Conservation (phyloP, 2,113 vertebrate species). For the Corvus moneduloides region DNA sequence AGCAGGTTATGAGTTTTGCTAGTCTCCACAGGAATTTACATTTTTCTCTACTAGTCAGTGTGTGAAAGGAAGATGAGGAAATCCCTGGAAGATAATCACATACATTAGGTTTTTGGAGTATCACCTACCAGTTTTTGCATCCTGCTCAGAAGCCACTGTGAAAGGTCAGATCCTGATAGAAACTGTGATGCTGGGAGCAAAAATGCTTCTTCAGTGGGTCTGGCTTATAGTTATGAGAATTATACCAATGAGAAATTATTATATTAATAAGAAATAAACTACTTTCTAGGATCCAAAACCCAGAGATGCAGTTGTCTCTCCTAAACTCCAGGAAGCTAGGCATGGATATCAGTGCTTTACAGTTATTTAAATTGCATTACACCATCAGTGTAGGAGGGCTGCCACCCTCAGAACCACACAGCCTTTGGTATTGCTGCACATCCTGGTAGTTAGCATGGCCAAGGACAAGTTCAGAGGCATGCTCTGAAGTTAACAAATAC, state of each 20-base stretch:
- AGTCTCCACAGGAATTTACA: background rate
- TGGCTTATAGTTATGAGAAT: background rate
- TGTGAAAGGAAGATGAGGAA: background rate
- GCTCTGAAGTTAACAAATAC: slow-evolving; percentile 49
- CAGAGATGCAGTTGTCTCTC: background rate
- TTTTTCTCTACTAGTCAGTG: background rate
- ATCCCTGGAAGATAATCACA: background rate
- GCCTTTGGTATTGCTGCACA: background rate
- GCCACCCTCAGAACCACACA: background rate
- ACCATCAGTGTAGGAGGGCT: background rate
- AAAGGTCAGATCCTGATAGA: background rate
- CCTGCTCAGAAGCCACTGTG: background rate
- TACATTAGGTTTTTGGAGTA: background rate
- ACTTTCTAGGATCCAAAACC: background rate
- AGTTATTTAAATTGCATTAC: background rate
- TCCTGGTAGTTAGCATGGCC: background rate
- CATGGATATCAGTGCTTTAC: background rate
- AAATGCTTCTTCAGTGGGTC: background rate
- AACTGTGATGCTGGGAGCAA: background rate
- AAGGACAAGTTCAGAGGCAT: slow-evolving; percentile 10
- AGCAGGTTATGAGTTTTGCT: background rate
- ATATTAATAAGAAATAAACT: background rate
- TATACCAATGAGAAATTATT: background rate
- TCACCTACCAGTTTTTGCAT: background rate
- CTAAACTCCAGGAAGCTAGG: background rate